Base-by-base conservation (phyloP, 2,888 invertebrate species). In the Aproaerema taeniolella region DNA sequence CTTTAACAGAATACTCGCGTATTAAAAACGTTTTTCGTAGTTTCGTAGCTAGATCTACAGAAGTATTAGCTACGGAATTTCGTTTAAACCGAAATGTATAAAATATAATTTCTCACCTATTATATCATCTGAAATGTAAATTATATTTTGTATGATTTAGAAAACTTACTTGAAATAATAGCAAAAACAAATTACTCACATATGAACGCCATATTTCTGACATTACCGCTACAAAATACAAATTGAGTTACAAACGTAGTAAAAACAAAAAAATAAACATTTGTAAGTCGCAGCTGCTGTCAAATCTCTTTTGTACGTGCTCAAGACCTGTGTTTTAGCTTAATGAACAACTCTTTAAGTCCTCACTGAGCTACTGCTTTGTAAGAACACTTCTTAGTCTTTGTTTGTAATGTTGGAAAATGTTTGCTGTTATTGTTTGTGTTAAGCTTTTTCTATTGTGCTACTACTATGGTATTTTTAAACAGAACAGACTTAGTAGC, bases 401-500 rank as follows among this genome's bases (percentile, higher is more conserved):
- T 30, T 12, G 30, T 30, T 13, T 12, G 30, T 11, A 9, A 30
- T 30, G 13, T 12, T 28, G 7, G 10, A 4, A 28, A n/a, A 7
- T n/a, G 4, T 20, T 20, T 20, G 20, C 8, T 20, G 4, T n/a
- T 26, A n/a, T 26, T 26, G 5, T n/a, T 26, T 26, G 26, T 20
- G 20, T 8, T 20, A 20, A 20, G 20, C 20, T 20, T 4, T 20
- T 4, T 20, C n/a, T n/a, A n/a, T n/a, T n/a, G n/a, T n/a, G n/a
- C n/a, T n/a, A n/a, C 82, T 79, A 73, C 71, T 67, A 85, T 83
- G 79, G 82, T 55, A 72, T 73, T 61, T 82, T 67, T 80, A 82
- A 76, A 56, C 56, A 63, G 61, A 85, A 85, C 82, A 70, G 66
- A 79, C 82, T 85, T 85, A 83, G 73, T n/a, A n/a, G n/a, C n/a